Evolutionary conservation across 1,140 invertebrate genomes (phyloP).

Genomic region (Drosophila asahinai): DNA sequence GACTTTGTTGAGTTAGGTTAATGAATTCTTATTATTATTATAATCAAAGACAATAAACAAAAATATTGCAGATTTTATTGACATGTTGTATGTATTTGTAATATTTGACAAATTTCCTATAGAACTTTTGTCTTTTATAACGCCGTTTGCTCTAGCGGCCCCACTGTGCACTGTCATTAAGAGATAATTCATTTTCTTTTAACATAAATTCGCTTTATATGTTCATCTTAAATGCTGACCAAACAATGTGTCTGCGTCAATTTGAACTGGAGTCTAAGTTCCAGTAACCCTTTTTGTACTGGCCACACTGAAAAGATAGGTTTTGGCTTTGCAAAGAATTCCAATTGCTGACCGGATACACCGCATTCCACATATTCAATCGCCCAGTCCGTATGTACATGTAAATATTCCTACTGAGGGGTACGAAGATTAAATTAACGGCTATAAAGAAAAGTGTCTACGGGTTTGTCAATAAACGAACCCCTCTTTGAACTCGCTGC

Average conservation of each 20-base stretch:
- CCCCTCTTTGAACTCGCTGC: constrained; percentile 52
- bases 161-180: no score
- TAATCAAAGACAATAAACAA: no score
- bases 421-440: constrained; percentile 69
- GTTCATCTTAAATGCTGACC: neutral
- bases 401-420: constrained; percentile 4
- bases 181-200: no score
- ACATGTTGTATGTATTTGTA: no score
- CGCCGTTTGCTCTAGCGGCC: no score
- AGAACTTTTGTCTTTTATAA: no score
- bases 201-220: no score
- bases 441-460: constrained; percentile 70
- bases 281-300: constrained; percentile 38
- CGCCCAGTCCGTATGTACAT: constrained; percentile 51
- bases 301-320: constrained; percentile 59
- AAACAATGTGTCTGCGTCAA: neutral
- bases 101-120: no score
- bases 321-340: constrained; percentile 67
- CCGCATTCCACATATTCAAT: constrained; percentile 80
- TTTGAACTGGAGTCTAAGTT: constrained; percentile 54
- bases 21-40: no score
- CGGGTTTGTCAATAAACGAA: constrained; percentile 74
- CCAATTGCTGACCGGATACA: constrained; percentile 78
- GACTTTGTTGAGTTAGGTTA: no score
- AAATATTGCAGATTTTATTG: no score